A percentile compares a stretch with the other conserved stretches of the same genome.
Evolutionary conservation across 1,140 invertebrate genomes (phyloP).

Genomic region (Formica selysi): DNA sequence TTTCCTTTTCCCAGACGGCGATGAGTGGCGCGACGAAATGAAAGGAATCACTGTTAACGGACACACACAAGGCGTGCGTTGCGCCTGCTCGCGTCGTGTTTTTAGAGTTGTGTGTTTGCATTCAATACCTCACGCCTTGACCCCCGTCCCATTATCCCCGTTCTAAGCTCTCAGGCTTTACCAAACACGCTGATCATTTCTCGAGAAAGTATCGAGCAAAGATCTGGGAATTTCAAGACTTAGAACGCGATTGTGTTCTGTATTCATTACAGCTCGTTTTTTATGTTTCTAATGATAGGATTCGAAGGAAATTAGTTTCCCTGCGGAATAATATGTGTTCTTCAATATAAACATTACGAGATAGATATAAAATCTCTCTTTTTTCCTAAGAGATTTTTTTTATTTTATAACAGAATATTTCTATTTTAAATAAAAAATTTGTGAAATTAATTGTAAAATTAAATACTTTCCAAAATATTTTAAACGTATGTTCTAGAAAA

Average conservation of each 20-base stretch:
- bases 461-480: not conserved
- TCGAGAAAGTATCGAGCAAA: slow-evolving; percentile 9
- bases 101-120: slow-evolving; percentile 62
- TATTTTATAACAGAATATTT: not conserved
- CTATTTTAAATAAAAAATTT: not conserved
- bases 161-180: not conserved
- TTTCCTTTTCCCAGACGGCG: slow-evolving; percentile 43
- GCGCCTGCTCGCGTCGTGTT: slow-evolving; percentile 44
- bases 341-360: not conserved
- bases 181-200: slow-evolving; percentile 13
- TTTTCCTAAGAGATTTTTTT: not conserved
- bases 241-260: not conserved
- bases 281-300: not conserved
- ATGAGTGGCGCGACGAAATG: slow-evolving; percentile 61
- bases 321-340: not conserved
- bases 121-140: slow-evolving; percentile 45
- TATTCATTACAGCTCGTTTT: not conserved
- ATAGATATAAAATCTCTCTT: not conserved
- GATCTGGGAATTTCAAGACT: slow-evolving; percentile 1
- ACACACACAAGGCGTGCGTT: slow-evolving; percentile 39
- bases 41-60: slow-evolving; percentile 73
- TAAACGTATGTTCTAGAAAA: not conserved
- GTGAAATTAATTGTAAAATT: not conserved
- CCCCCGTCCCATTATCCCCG: slow-evolving; percentile 30
- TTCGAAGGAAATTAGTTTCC: not conserved